Evolutionary conservation across 2,113 vertebrate species (phyloP).

Genomic region (Crocuta crocuta): DNA sequence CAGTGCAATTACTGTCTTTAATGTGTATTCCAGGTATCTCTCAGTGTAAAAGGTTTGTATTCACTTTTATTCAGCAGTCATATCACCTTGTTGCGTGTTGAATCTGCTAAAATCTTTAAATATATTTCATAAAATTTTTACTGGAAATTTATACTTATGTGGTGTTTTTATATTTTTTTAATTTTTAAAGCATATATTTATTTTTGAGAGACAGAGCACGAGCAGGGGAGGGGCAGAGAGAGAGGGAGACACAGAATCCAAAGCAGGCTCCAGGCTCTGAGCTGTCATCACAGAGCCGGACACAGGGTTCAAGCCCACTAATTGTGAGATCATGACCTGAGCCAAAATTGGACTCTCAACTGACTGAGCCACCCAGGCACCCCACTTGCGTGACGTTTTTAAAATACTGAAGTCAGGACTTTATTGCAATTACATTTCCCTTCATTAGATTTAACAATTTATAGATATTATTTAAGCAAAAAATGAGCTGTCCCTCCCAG

Average conservation of each 20-base stretch:
- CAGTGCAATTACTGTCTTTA: background rate
- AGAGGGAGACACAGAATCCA: too few species aligned
- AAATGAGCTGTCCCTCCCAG: background rate
- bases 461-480: background rate
- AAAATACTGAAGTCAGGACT: constrained; percentile 6
- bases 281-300: too few species aligned
- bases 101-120: background rate
- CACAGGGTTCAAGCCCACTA: too few species aligned
- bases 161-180: constrained; percentile 1
- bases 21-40: background rate
- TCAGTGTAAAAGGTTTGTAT: background rate
- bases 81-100: background rate
- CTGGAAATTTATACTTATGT: background rate
- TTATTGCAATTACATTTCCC: background rate
- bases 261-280: too few species aligned
- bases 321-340: too few species aligned
- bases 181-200: background rate
- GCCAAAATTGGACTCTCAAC: too few species aligned
- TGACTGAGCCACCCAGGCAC: too few species aligned
- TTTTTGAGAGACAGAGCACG: too few species aligned
- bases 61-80: background rate
- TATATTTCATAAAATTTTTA: constrained; percentile 35
- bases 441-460: background rate
- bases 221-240: too few species aligned
- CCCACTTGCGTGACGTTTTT: background rate